Evolutionary conservation across 1,140 invertebrate genomes (phyloP).

Genomic region (Aphidius ervi): DNA sequence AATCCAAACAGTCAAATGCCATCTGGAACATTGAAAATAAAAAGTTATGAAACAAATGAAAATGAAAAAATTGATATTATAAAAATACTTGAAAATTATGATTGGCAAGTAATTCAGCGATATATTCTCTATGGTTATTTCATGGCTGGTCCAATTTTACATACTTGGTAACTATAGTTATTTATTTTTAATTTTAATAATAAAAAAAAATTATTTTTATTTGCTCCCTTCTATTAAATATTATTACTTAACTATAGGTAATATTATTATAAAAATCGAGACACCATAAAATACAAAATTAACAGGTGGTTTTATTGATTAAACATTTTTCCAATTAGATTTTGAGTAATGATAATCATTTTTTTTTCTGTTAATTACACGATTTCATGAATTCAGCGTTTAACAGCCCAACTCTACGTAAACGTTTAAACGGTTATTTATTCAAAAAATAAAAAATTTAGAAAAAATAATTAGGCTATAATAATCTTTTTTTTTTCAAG

Average conservation of each 20-base stretch:
- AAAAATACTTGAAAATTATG: conserved; percentile 28
- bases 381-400: too few relatives aligned
- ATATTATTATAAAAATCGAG: too few relatives aligned
- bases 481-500: conserved; percentile 45
- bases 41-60: conserved; percentile 7
- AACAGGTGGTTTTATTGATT: too few relatives aligned
- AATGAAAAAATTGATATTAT: neutral
- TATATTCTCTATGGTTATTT: conserved; percentile 42
- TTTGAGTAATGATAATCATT: neutral
- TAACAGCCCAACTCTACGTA: too few relatives aligned
- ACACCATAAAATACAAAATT: too few relatives aligned
- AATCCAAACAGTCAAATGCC: neutral
- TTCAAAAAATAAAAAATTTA: too few relatives aligned
- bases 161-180: conserved; percentile 35
- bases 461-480: too few relatives aligned
- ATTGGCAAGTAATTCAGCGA: conserved; percentile 41
- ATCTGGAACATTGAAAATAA: neutral
- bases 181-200: neutral
- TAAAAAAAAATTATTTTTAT: too few relatives aligned
- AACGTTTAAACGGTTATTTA: too few relatives aligned
- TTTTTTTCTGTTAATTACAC: neutral
- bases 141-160: conserved; percentile 40
- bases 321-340: too few relatives aligned
- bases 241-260: too few relatives aligned
- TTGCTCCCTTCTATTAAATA: too few relatives aligned